These are phyloP conservation scores for Saimiri boliviensis DNA, from an alignment of 2,113 vertebrate genomes.

Conservation along the genomic window DNA sequence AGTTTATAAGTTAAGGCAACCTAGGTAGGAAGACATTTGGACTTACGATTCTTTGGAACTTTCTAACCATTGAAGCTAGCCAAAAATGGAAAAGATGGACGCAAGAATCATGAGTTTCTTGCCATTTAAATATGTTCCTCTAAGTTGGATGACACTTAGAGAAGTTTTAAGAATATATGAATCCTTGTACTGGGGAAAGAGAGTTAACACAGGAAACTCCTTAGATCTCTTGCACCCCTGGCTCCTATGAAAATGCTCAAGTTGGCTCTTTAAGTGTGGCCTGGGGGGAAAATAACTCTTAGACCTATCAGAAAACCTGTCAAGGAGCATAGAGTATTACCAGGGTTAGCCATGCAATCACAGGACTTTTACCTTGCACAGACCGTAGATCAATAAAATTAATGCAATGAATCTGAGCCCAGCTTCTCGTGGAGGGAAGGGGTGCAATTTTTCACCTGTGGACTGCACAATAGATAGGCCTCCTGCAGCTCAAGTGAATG, in stretches of 20 bases:
- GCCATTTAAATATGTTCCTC: neutral
- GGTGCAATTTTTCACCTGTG: neutral
- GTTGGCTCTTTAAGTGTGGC: constrained; percentile 32
- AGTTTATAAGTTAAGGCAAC: neutral
- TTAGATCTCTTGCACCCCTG: neutral
- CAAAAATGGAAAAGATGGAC: neutral
- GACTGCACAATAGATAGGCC: neutral
- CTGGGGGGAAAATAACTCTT: neutral
- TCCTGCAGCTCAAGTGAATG: neutral
- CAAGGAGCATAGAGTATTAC: constrained; percentile 44
- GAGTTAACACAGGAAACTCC: neutral
- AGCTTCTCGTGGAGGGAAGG: neutral
- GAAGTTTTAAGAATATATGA: neutral
- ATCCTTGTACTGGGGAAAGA: neutral
- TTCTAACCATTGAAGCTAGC: neutral
- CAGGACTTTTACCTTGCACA: constrained; percentile 53
- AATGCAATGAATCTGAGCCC: constrained; percentile 50
- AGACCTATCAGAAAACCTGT: constrained; percentile 54
- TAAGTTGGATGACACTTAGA: neutral
- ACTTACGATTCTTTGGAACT: neutral
- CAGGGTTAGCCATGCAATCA: constrained; percentile 36
- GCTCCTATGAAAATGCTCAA: constrained; percentile 28
- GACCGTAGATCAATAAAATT: constrained; percentile 68
- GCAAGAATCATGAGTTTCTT: neutral
- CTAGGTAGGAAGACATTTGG: neutral